phyloP scores from a whole-genome alignment of 64 coral and sea anemone species.

The Actinia tenebrosa region DNA sequence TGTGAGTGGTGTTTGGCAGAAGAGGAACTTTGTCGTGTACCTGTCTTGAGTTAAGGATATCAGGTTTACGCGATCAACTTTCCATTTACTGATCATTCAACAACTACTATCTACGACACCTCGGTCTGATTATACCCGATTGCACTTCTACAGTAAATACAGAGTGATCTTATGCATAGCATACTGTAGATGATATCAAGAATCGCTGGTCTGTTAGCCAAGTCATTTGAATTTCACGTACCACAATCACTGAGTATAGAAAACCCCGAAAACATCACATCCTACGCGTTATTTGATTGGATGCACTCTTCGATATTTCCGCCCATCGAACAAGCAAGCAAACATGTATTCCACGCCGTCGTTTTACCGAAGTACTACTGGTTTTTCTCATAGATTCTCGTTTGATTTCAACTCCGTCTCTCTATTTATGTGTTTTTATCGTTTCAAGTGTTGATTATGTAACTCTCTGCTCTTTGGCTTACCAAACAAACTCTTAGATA shows the following conservation, averaged over 20 bases:
- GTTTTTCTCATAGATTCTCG: not conserved
- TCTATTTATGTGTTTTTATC: not conserved
- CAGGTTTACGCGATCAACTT: not conserved
- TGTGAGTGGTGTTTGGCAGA: slow-evolving; percentile 1
- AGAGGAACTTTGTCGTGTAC: not conserved
- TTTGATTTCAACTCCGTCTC: not conserved
- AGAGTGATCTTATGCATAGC: not conserved
- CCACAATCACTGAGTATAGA: not conserved
- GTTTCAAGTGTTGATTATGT: not conserved
- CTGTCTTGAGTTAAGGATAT: slow-evolving; percentile 1
- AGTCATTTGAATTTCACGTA: not conserved
- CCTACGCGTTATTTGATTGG: slow-evolving; percentile 4
- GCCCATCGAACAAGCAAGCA: not conserved
- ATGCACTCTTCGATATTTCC: not conserved
- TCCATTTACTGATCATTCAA: not conserved
- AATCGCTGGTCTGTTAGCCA: not conserved
- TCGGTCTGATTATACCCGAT: not conserved
- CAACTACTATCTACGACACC: not conserved
- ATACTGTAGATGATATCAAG: not conserved
- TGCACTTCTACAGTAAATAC: not conserved
- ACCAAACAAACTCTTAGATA: too few relatives aligned
- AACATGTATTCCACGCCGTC: slow-evolving; percentile 1
- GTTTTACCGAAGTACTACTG: not conserved
- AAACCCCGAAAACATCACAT: not conserved
- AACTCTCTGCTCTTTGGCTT: too few relatives aligned